These are phyloP conservation scores for Cyanistes caeruleus DNA, from an alignment of 2,113 vertebrate genomes.

Conservation along the genomic window DNA sequence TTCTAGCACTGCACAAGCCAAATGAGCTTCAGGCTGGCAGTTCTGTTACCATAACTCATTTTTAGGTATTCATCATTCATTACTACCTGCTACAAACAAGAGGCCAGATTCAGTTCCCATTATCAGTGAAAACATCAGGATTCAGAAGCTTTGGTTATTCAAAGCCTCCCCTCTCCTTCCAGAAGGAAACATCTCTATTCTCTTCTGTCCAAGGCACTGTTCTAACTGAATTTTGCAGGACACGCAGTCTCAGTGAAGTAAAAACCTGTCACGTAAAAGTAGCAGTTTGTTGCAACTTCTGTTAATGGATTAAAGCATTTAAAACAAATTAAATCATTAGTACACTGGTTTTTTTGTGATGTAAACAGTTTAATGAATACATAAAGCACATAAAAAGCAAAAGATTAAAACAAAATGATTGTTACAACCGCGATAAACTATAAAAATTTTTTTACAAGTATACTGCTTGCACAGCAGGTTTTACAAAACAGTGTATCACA, in stretches of 20 bases:
- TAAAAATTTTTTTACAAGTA: background rate
- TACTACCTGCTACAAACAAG: background rate
- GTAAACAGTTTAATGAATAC: slow-evolving; percentile 71
- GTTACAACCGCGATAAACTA: slow-evolving; percentile 17
- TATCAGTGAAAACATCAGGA: rapidly evolving
- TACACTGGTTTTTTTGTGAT: background rate
- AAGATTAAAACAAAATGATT: slow-evolving; percentile 41
- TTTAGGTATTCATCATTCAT: background rate
- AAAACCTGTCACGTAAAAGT: rapidly evolving
- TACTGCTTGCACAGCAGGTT: background rate
- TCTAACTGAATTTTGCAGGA: background rate
- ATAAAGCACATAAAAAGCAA: slow-evolving; percentile 42
- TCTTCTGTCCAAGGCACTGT: background rate
- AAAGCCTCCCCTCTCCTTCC: background rate
- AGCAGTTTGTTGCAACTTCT: background rate
- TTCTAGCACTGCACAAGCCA: background rate
- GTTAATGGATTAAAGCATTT: slow-evolving; percentile 56
- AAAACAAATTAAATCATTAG: slow-evolving; percentile 54
- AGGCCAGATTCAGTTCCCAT: background rate
- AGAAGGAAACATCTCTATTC: background rate
- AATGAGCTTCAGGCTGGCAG: background rate
- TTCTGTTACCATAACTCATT: background rate
- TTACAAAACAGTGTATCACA: background rate
- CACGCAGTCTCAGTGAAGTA: background rate
- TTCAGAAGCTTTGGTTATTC: background rate